Evolutionary conservation across 1,140 invertebrate species (phyloP).

Genomic region (Bombus polaris): DNA sequence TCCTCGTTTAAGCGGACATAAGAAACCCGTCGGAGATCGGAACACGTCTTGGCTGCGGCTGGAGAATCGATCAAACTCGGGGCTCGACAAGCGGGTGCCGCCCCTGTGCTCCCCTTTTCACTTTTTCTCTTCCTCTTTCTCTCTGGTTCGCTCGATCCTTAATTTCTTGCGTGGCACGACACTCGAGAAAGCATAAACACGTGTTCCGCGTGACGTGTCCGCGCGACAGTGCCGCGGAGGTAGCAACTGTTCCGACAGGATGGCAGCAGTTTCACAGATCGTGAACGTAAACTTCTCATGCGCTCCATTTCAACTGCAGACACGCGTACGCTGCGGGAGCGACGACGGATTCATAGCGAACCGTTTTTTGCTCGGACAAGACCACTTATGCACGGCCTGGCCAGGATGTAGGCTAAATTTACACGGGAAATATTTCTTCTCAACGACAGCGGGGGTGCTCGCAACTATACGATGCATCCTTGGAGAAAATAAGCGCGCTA

Average conservation of each 20-base stretch:
- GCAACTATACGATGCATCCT: not conserved
- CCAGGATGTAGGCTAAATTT: slow-evolving; percentile 44
- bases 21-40: slow-evolving; percentile 21
- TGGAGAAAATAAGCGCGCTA: not conserved
- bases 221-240: not conserved
- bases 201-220: slow-evolving; percentile 74
- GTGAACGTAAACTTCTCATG: slow-evolving; percentile 44
- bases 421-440: slow-evolving; percentile 4
- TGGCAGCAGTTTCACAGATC: slow-evolving; percentile 45
- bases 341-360: slow-evolving; percentile 39
- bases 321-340: not conserved
- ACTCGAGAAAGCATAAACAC: slow-evolving; percentile 74
- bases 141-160: slow-evolving; percentile 54
- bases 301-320: slow-evolving; percentile 21
- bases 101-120: slow-evolving; percentile 2
- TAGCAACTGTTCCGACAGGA: not conserved
- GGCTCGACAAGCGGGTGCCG: slow-evolving; percentile 40
- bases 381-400: too few species aligned
- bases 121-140: not conserved
- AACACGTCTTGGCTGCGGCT: slow-evolving; percentile 57
- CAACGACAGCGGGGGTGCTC: not conserved
- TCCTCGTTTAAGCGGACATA: slow-evolving; percentile 37
- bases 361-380: not conserved
- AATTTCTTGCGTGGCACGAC: slow-evolving; percentile 60
- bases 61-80: slow-evolving; percentile 66